phyloP scores from a whole-genome alignment of 1,140 invertebrate genomes.

The Macrocentrus cingulum region DNA sequence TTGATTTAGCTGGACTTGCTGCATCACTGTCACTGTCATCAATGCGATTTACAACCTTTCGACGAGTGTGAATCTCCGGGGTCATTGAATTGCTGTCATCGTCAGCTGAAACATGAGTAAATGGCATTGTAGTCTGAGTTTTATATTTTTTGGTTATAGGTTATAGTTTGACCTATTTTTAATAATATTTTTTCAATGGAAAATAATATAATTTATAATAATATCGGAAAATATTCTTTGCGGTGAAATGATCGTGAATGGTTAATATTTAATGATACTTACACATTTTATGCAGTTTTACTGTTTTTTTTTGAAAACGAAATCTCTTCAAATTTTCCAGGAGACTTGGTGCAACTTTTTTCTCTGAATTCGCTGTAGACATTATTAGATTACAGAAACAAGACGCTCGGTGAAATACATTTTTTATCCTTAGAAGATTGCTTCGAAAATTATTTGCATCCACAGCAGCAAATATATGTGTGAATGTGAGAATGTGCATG shows the following conservation, averaged over 20 bases:
- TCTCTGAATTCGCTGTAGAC: slow-evolving; percentile 4
- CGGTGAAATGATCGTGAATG: not conserved
- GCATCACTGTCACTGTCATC: slow-evolving; percentile 53
- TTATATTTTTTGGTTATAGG: no score
- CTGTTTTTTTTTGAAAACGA: slow-evolving; percentile 45
- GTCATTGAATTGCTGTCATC: slow-evolving; percentile 46
- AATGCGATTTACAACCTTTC: slow-evolving; percentile 49
- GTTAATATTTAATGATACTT: not conserved
- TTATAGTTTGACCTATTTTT: no score
- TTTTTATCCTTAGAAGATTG: not conserved
- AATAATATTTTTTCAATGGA: no score
- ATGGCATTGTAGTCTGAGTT: slow-evolving; percentile 16
- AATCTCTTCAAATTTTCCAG: slow-evolving; percentile 45
- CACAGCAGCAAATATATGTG: not conserved
- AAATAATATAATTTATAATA: not conserved
- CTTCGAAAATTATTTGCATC: not conserved
- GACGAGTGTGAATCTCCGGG: slow-evolving; percentile 40
- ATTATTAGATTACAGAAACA: not conserved
- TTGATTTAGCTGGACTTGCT: slow-evolving; percentile 36
- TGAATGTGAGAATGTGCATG: not conserved
- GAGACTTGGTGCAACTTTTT: slow-evolving; percentile 36
- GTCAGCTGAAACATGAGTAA: slow-evolving; percentile 38
- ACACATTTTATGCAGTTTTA: slow-evolving; percentile 9
- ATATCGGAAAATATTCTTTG: not conserved
- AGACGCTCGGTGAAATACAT: slow-evolving; percentile 14